These are phyloP conservation scores for Papilio polyxenes DNA, from an alignment of 1,140 invertebrate genomes.

Conservation along the genomic window DNA sequence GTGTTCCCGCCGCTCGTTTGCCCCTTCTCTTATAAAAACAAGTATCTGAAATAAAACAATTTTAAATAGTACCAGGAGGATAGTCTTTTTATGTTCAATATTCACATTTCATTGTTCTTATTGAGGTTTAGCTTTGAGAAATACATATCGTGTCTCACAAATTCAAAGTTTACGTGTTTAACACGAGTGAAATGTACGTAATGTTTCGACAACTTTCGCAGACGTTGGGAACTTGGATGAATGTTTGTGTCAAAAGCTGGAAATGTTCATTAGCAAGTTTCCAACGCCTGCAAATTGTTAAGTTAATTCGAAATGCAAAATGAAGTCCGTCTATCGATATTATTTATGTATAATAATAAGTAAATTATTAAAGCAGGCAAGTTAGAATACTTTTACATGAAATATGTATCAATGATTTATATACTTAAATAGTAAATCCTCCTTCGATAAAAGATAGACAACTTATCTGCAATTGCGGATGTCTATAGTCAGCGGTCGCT, in stretches of 20 bases:
- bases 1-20: too few relatives aligned
- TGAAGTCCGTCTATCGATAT: background rate
- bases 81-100: background rate
- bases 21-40: too few relatives aligned
- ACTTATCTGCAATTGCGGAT: too few relatives aligned
- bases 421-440: too few relatives aligned
- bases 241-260: conserved; percentile 18
- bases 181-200: background rate
- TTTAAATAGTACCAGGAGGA: background rate
- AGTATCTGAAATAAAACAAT: background rate
- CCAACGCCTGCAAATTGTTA: background rate
- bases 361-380: conserved; percentile 2
- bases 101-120: too few relatives aligned
- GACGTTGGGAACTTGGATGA: background rate
- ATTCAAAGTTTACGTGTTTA: conserved; percentile 1
- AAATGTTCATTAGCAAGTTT: conserved; percentile 11
- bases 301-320: conserved; percentile 1
- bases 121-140: background rate
- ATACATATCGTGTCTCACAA: background rate
- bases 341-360: background rate
- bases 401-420: background rate
- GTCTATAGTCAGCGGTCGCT: too few relatives aligned
- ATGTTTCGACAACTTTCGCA: background rate
- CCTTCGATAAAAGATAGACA: too few relatives aligned
- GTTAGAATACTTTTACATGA: background rate